phyloP scores from a whole-genome alignment of 2,888 invertebrate species.

The Fabriciana adippe region DNA sequence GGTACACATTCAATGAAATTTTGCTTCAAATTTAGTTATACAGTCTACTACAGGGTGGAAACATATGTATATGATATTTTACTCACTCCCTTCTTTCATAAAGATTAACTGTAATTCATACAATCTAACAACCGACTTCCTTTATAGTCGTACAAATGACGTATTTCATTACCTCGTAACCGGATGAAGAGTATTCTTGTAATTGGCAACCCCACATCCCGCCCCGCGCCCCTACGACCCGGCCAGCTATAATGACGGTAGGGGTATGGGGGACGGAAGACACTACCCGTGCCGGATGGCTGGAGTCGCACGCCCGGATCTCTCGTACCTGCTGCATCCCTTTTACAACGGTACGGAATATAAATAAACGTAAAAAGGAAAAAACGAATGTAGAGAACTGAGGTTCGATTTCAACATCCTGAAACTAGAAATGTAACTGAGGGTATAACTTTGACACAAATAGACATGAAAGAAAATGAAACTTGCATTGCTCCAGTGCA shows the following conservation, averaged over 20 bases:
- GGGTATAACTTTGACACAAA: constrained; percentile 20
- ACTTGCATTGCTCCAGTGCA: constrained; percentile 20
- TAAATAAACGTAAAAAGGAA: constrained; percentile 37
- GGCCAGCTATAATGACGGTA: constrained; percentile 66
- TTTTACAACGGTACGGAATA: constrained; percentile 40
- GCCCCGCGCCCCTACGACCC: constrained; percentile 73
- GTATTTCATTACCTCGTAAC: constrained; percentile 42
- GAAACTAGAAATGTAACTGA: constrained; percentile 29
- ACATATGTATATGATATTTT: no score
- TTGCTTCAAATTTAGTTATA: no score
- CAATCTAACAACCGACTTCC: constrained; percentile 37
- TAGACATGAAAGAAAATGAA: constrained; percentile 15
- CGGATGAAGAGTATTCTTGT: constrained; percentile 38
- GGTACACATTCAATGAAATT: no score
- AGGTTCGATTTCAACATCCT: constrained; percentile 36
- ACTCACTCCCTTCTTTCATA: neutral
- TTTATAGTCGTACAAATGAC: constrained; percentile 40
- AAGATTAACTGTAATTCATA: constrained; percentile 22
- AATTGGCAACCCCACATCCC: constrained; percentile 56
- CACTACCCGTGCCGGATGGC: constrained; percentile 61
- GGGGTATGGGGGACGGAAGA: constrained; percentile 63
- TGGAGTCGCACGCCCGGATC: constrained; percentile 53
- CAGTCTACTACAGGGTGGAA: no score
- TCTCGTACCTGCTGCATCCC: constrained; percentile 45
- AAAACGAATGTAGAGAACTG: constrained; percentile 26